phyloP scores from a whole-genome alignment of 2,797 vertebrate genomes.

The Malurus splendens region DNA sequence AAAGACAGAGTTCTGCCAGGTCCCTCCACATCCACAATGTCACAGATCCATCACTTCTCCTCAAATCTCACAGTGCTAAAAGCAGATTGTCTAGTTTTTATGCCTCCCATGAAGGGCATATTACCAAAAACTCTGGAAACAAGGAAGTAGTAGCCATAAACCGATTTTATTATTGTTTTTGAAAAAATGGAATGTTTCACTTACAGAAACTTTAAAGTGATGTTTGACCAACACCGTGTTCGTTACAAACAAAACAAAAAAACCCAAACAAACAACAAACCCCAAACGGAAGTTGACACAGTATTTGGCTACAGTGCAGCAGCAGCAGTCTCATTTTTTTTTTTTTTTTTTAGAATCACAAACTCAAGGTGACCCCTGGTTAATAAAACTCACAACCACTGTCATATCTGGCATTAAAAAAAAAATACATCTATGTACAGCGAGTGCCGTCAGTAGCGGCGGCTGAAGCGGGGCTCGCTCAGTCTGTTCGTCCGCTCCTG shows the following conservation, averaged over 20 bases:
- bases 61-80: background rate
- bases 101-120: fast-evolving
- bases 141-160: conserved; percentile 9
- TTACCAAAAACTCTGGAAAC: background rate
- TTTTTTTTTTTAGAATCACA: background rate
- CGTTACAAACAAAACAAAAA: conserved; percentile 5
- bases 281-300: background rate
- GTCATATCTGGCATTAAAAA: background rate
- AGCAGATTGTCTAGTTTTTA: background rate
- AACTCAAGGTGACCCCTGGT: conserved; percentile 5
- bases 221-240: conserved; percentile 46
- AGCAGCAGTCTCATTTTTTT: background rate
- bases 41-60: background rate
- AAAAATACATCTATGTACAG: background rate
- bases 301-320: conserved; percentile 2
- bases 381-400: background rate
- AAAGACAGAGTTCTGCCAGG: background rate
- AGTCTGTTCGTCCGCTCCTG: conserved; percentile 53
- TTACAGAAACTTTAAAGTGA: conserved; percentile 54
- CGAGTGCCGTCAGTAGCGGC: conserved; percentile 38
- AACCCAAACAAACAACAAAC: background rate
- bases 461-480: conserved; percentile 15
- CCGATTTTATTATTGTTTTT: conserved; percentile 55
- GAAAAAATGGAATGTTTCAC: conserved; percentile 69
- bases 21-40: background rate